phyloP scores from a whole-genome alignment of 2,113 vertebrate species.

The Poecilia latipinna region DNA sequence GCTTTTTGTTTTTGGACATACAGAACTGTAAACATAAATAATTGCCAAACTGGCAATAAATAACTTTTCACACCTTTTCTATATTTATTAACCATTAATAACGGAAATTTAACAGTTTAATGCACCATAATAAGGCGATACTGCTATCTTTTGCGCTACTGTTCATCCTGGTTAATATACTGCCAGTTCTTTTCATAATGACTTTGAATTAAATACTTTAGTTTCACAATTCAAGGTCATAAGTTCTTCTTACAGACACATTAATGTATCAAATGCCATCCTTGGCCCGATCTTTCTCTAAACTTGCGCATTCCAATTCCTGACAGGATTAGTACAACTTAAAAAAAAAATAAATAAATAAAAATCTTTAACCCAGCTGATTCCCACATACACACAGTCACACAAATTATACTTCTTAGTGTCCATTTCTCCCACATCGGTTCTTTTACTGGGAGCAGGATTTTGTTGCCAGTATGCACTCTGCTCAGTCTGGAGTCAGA shows the following conservation, averaged over 20 bases:
- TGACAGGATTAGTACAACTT: conserved; percentile 16
- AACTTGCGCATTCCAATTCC: conserved; percentile 25
- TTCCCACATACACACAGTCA: conserved; percentile 14
- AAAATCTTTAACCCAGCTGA: conserved; percentile 1
- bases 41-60: too few relatives aligned
- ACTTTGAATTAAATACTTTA: too few relatives aligned
- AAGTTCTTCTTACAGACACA: conserved; percentile 38
- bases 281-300: conserved; percentile 11
- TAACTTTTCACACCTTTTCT: too few relatives aligned
- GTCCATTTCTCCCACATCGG: conserved; percentile 24
- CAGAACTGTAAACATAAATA: too few relatives aligned
- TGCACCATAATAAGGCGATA: too few relatives aligned
- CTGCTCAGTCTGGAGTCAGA: conserved; percentile 13
- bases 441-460: conserved; percentile 9
- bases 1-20: too few relatives aligned
- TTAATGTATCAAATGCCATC: conserved; percentile 10
- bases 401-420: conserved; percentile 1
- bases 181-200: too few relatives aligned
- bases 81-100: too few relatives aligned
- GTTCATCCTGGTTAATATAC: too few relatives aligned
- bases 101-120: too few relatives aligned
- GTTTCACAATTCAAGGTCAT: background rate
- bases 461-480: conserved; percentile 4
- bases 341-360: background rate
- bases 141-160: too few relatives aligned